These are phyloP conservation scores for Enhydra lutris DNA, from an alignment of 2,113 vertebrate genomes.

Conservation along the genomic window DNA sequence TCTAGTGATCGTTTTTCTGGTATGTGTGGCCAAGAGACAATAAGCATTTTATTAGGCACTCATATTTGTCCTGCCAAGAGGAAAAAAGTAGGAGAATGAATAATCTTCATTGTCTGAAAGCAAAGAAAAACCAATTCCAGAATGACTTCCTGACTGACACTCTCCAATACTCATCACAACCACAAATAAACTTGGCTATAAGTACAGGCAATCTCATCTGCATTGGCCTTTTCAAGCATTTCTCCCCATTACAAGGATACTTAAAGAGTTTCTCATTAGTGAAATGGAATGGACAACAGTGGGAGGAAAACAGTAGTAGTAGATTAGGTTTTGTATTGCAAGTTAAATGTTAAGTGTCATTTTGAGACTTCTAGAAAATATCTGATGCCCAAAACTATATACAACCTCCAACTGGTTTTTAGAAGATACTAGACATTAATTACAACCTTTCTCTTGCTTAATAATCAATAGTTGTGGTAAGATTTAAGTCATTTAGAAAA, in stretches of 20 bases:
- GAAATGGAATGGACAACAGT: background rate
- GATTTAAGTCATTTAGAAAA: background rate
- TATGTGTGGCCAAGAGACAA: background rate
- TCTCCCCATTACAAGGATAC: background rate
- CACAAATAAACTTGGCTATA: background rate
- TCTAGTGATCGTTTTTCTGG: background rate
- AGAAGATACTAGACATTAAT: conserved; percentile 36
- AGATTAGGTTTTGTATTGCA: background rate
- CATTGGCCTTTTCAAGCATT: background rate
- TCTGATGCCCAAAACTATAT: background rate
- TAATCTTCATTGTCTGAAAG: background rate
- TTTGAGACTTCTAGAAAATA: conserved; percentile 16
- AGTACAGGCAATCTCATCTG: background rate
- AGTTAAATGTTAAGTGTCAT: conserved; percentile 15
- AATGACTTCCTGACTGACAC: background rate
- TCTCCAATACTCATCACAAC: background rate
- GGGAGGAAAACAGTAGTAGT: background rate
- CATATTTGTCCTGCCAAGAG: background rate
- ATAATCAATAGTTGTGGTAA: conserved; percentile 11
- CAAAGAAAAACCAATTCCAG: background rate
- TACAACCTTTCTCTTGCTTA: background rate
- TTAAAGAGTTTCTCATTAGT: background rate
- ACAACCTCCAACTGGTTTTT: conserved; percentile 35
- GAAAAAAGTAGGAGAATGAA: background rate
- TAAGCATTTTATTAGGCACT: background rate